Base-by-base conservation (phyloP, 1,140 invertebrate species). In the Pseudomyrmex gracilis region DNA sequence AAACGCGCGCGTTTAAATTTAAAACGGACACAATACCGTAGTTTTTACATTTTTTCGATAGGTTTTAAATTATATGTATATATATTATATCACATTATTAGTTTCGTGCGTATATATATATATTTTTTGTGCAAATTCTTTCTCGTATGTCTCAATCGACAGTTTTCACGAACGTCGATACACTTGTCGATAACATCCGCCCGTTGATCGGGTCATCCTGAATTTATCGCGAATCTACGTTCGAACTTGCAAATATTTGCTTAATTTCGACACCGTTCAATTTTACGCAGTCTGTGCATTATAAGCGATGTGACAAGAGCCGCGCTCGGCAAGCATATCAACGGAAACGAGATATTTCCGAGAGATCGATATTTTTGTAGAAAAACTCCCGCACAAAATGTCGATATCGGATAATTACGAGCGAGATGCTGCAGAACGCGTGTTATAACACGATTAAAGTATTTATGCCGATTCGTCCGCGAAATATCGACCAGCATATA, bases 201-300 rank as follows among this genome's bases (percentile, higher is more conserved):
- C 17, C 63, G 43, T 76, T 73, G 51, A 82, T 53, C 58, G 3
- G 51, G 58, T 64, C 58, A 63, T 55, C 53, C 24, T 10, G 45
- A 82, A 74, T 73, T 82, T 63, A 76, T 76, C 49, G 12, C 47
- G 34, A 74, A 76, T 76, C 70, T 63, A 61, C 17, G 17, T 63
- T 49, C 24, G 61, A 82, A 34, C 34, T n/a, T 63, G 51, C 49
- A 76, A 80, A 71, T 80, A 60, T 80, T 80, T 80, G 66, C 66
- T 80, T 80, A 70, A 80, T 70, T 80, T 80, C 53, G 63, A 77
- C 34, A 80, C 43, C 20, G 53, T 58, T 60, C 76, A 55, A 80
- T 80, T 80, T 80, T 71, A 60, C 22, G 55, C n/a, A n/a, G 34
- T 34, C 20, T n/a, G 10, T 49, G n/a, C 66, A 80, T 80, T 80